Percentiles rank a stretch among this genome's conserved stretches.
These are phyloP conservation scores for Drosophila prosaltans DNA, from an alignment of 1,140 invertebrate species.

Conservation along the genomic window DNA sequence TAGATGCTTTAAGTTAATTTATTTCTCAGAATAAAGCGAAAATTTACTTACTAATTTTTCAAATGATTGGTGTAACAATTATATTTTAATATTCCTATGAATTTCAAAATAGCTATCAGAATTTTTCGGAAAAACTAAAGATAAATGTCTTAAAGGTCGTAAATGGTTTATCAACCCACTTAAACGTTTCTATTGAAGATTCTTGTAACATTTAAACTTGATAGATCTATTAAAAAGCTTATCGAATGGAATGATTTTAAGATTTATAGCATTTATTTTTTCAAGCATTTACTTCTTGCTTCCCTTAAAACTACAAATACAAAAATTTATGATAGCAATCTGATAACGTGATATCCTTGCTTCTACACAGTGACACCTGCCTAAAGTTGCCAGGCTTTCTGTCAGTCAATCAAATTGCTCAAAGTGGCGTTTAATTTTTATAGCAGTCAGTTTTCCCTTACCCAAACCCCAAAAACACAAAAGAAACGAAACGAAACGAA, in stretches of 20 bases:
- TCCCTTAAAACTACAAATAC: constrained; percentile 15
- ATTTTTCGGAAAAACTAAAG: too few species aligned
- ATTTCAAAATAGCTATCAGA: too few species aligned
- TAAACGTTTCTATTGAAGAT: too few species aligned
- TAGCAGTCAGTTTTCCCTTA: constrained; percentile 54
- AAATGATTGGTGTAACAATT: too few species aligned
- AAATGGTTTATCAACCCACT: too few species aligned
- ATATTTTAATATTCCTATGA: too few species aligned
- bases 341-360: constrained; percentile 12
- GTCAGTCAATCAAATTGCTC: constrained; percentile 70
- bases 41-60: too few species aligned
- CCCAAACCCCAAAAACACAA: constrained; percentile 33
- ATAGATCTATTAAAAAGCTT: background rate
- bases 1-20: too few species aligned
- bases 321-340: constrained; percentile 29
- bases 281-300: background rate
- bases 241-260: background rate
- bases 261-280: background rate
- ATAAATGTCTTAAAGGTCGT: too few species aligned
- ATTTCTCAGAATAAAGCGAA: too few species aligned
- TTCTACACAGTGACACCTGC: constrained; percentile 54
- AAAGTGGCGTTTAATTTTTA: constrained; percentile 74
- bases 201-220: background rate
- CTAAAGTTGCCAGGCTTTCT: constrained; percentile 52
- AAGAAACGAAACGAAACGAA: constrained; percentile 37